These are phyloP conservation scores for Umimayanthus chanpuru DNA, from an alignment of 92 coral and sea anemone genomes.

Conservation along the genomic window DNA sequence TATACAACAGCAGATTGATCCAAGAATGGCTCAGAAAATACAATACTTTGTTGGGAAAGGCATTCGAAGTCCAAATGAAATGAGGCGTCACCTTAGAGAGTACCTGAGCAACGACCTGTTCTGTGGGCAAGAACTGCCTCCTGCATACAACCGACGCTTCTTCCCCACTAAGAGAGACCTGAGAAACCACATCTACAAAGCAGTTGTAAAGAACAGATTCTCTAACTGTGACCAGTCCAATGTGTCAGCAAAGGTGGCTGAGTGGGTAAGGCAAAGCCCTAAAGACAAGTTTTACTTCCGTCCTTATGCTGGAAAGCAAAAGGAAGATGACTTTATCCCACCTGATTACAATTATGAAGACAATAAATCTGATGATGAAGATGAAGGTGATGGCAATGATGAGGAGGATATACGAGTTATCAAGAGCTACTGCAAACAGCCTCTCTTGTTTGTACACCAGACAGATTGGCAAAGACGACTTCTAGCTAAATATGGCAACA, in stretches of 20 bases:
- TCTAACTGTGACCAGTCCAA: too few relatives aligned
- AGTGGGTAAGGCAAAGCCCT: too few relatives aligned
- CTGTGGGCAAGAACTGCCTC: constrained; percentile 20
- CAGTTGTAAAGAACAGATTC: too few relatives aligned
- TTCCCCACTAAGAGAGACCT: too few relatives aligned
- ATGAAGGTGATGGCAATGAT: constrained; percentile 45
- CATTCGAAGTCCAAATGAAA: constrained; percentile 34
- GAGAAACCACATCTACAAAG: too few relatives aligned
- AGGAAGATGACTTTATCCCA: too few relatives aligned
- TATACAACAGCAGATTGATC: constrained; percentile 3
- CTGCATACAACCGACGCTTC: too few relatives aligned
- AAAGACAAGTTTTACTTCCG: too few relatives aligned
- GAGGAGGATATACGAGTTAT: constrained; percentile 36
- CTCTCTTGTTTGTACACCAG: constrained; percentile 61
- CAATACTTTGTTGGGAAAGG: constrained; percentile 19
- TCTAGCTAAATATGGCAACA: constrained; percentile 50
- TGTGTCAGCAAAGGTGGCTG: too few relatives aligned
- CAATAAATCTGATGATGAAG: constrained; percentile 14
- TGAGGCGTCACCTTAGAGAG: constrained; percentile 48
- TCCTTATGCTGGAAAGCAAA: too few relatives aligned
- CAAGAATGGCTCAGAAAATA: background rate
- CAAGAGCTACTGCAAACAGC: constrained; percentile 25
- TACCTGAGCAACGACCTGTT: constrained; percentile 35
- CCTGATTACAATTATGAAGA: too few relatives aligned
- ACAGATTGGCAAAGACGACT: constrained; percentile 60